Evolutionary conservation across 2,888 invertebrate species (phyloP).

Genomic region (Meganola albula): DNA sequence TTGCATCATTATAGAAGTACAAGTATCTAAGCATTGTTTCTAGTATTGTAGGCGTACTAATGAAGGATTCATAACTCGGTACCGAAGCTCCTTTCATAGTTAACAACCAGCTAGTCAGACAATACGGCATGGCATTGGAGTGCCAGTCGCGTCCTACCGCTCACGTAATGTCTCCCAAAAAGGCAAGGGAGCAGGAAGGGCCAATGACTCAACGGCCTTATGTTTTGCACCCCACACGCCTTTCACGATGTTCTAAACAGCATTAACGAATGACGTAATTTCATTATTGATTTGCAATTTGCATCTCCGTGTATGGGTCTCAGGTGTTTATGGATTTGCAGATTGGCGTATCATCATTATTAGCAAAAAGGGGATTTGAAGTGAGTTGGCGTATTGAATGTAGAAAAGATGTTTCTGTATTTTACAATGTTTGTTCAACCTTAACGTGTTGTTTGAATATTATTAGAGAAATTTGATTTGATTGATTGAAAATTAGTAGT

Average conservation of each 20-base stretch:
- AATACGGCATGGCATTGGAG: constrained; percentile 48
- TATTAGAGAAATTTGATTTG: no score
- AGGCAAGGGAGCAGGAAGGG: constrained; percentile 64
- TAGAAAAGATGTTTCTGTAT: no score
- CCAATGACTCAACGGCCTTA: constrained; percentile 66
- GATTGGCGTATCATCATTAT: constrained; percentile 10
- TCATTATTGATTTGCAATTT: constrained; percentile 53
- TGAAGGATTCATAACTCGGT: constrained; percentile 24
- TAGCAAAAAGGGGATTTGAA: not conserved
- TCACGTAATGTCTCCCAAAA: constrained; percentile 66
- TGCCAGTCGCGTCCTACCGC: constrained; percentile 54
- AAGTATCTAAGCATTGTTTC: no score
- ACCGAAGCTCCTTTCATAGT: constrained; percentile 22
- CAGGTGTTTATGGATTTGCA: constrained; percentile 30
- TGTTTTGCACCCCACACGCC: constrained; percentile 46
- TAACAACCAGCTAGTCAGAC: constrained; percentile 34
- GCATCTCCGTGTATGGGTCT: constrained; percentile 38
- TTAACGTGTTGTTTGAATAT: no score
- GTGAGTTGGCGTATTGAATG: not conserved
- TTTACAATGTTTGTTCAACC: no score
- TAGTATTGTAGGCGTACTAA: constrained; percentile 19
- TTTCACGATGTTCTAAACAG: constrained; percentile 60
- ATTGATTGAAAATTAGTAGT: no score
- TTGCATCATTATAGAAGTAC: no score
- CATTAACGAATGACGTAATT: constrained; percentile 50